These are phyloP conservation scores for human (Homo sapiens) DNA, from an alignment of 2,113 vertebrate genomes.

Conservation along the genomic window DNA sequence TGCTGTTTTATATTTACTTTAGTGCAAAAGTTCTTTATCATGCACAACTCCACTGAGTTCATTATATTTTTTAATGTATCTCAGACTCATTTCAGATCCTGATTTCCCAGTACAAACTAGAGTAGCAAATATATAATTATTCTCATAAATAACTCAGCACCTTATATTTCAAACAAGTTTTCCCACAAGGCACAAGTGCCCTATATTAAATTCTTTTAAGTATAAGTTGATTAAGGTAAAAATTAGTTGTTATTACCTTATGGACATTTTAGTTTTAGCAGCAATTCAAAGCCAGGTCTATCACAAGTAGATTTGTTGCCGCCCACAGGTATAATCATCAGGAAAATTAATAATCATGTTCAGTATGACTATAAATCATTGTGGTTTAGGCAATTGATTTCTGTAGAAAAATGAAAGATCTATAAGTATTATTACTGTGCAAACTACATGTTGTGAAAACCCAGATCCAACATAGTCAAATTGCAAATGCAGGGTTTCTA, in stretches of 20 bases:
- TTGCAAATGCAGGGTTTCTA: conserved; percentile 80
- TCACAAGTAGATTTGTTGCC: conserved; percentile 89
- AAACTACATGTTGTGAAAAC: conserved; percentile 89
- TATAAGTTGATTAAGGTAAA: conserved; percentile 96
- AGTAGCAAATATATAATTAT: conserved; percentile 90
- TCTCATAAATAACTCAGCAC: conserved; percentile 93
- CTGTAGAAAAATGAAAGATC: conserved; percentile 90
- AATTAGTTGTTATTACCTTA: conserved; percentile 94
- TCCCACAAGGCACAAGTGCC: conserved; percentile 88
- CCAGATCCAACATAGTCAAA: conserved; percentile 83
- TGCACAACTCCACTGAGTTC: conserved; percentile 75
- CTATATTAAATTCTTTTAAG: conserved; percentile 94
- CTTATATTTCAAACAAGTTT: conserved; percentile 89
- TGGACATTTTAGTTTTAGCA: conserved; percentile 91
- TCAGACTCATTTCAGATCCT: conserved; percentile 84
- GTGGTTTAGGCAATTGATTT: conserved; percentile 97
- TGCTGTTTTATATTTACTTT: conserved; percentile 78
- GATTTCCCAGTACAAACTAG: conserved; percentile 86
- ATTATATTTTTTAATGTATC: conserved; percentile 81
- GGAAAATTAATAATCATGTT: conserved; percentile 98
- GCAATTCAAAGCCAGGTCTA: conserved; percentile 89
- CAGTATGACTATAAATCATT: conserved; percentile 95
- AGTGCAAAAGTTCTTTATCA: conserved; percentile 73
- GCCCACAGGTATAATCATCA: conserved; percentile 97
- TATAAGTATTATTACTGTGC: conserved; percentile 92